Conservation (phyloP, 2,888 invertebrate species). For the Acanthosepion lycidas region DNA sequence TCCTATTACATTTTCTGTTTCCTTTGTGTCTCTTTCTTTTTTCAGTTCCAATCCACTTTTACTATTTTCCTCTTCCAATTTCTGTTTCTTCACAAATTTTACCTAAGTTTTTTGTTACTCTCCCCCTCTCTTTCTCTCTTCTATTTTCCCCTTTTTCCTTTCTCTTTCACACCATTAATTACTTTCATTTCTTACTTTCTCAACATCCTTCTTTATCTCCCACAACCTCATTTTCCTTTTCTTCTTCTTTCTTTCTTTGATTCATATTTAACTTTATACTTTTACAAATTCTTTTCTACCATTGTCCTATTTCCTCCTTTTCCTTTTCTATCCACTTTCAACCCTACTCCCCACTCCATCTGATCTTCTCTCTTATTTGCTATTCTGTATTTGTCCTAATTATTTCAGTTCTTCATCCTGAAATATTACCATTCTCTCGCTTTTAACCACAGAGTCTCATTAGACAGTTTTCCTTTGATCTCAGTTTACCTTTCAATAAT, state of each 20-base stretch:
- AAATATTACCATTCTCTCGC: background rate
- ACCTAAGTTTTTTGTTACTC: background rate
- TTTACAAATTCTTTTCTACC: background rate
- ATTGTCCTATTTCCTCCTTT: background rate
- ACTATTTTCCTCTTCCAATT: too few species aligned
- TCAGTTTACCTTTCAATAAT: background rate
- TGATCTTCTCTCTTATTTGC: background rate
- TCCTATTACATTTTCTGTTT: too few species aligned
- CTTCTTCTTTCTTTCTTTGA: background rate
- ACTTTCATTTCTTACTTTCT: background rate
- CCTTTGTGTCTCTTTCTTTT: too few species aligned
- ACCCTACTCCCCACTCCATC: background rate
- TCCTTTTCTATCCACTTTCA: background rate
- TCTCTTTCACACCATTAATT: background rate
- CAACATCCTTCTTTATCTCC: background rate
- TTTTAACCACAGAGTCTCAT: background rate
- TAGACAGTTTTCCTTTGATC: constrained; percentile 5
- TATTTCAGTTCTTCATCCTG: background rate
- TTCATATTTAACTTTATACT: background rate
- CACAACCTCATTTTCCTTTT: background rate
- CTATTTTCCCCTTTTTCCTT: background rate
- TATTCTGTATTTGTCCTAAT: background rate
- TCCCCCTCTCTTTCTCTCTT: background rate
- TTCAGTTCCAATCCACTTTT: too few species aligned
- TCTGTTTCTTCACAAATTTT: too few species aligned